Evolutionary conservation across 2,888 invertebrate genomes (phyloP).

Genomic region (Morpho deidamia): DNA sequence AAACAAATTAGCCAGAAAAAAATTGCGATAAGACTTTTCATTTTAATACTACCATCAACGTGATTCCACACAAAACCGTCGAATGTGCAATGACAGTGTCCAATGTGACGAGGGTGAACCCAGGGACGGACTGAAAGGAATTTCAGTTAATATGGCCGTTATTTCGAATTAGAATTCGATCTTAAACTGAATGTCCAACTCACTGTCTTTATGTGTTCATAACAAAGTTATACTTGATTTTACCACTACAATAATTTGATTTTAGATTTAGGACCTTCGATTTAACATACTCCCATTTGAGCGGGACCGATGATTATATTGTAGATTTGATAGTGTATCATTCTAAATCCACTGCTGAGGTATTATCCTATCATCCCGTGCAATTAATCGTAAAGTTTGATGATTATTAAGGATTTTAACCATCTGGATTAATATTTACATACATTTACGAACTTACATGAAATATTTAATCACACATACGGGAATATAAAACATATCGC

Average conservation of each 20-base stretch:
- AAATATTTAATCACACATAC: too few relatives aligned
- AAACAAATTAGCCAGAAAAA: neutral
- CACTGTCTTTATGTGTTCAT: neutral
- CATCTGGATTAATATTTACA: too few relatives aligned
- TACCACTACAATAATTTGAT: conserved; percentile 1
- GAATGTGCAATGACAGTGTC: conserved; percentile 63
- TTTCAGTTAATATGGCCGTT: conserved; percentile 59
- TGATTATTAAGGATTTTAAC: too few relatives aligned
- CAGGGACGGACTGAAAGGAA: conserved; percentile 54
- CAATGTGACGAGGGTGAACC: conserved; percentile 61
- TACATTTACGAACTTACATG: too few relatives aligned
- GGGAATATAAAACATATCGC: too few relatives aligned
- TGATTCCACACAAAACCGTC: conserved; percentile 43
- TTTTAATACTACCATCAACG: conserved; percentile 2
- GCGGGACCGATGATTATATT: too few relatives aligned
- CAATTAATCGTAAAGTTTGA: too few relatives aligned
- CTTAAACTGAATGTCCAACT: conserved; percentile 22
- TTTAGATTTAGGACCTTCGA: neutral
- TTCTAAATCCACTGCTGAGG: too few relatives aligned
- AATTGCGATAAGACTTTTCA: neutral
- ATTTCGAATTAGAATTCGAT: conserved; percentile 43
- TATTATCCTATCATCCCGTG: too few relatives aligned
- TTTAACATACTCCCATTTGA: too few relatives aligned
- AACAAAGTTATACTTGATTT: conserved; percentile 1
- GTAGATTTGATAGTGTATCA: too few relatives aligned